Evolutionary conservation across 2,113 vertebrate species (phyloP).

Genomic region (Peromyscus leucopus): DNA sequence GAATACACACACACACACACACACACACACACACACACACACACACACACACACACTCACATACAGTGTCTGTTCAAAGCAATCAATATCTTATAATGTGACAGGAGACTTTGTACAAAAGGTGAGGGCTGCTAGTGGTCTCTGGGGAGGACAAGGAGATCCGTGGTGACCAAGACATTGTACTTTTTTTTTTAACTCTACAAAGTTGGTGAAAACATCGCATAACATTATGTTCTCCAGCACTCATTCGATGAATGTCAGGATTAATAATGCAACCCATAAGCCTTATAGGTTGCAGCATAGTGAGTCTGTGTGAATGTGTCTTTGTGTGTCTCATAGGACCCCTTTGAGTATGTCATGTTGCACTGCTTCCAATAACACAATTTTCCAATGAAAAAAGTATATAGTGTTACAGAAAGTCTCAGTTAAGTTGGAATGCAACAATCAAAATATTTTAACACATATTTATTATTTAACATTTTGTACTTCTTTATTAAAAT

Average conservation of each 20-base stretch:
- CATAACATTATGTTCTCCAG: not conserved
- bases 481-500: constrained; percentile 33
- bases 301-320: too few relatives aligned
- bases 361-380: not conserved
- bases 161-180: not conserved
- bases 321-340: not conserved
- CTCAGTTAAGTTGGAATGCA: not conserved
- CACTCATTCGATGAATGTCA: not conserved
- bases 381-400: not conserved
- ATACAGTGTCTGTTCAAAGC: not conserved
- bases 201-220: not conserved
- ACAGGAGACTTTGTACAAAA: not conserved
- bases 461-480: not conserved
- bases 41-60: not conserved
- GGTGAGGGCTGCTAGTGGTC: not conserved
- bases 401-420: not conserved
- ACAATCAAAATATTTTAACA: constrained; percentile 48
- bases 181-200: not conserved
- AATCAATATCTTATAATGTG: not conserved
- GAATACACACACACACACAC: not conserved
- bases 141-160: not conserved
- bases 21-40: not conserved
- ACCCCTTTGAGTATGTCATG: not conserved
- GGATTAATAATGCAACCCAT: not conserved
- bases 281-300: not conserved